Evolutionary conservation across 2,113 vertebrate species (phyloP).

Genomic region (Cacatua alba): DNA sequence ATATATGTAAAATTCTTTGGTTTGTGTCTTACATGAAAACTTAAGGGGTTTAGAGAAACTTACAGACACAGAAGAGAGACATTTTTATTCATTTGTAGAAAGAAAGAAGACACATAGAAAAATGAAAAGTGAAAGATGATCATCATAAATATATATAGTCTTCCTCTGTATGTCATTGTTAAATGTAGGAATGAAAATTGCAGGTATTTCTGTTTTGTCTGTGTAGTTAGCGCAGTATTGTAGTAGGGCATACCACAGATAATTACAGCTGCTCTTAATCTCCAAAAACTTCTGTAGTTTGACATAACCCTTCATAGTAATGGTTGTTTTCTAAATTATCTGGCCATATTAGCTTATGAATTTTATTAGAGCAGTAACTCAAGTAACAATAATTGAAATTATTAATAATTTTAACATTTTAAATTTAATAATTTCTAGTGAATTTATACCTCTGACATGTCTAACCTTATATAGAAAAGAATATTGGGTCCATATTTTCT

Average conservation of each 20-base stretch:
- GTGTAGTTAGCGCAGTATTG: background rate
- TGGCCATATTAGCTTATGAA: background rate
- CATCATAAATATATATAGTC: background rate
- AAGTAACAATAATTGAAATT: background rate
- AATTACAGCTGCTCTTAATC: background rate
- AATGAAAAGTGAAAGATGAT: background rate
- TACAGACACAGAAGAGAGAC: background rate
- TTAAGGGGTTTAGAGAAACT: background rate
- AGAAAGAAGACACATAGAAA: background rate
- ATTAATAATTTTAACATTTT: background rate
- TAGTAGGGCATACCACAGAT: background rate
- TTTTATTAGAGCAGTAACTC: background rate
- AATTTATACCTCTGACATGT: background rate
- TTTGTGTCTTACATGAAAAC: background rate
- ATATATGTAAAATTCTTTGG: background rate
- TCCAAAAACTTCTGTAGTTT: background rate
- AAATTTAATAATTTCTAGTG: background rate
- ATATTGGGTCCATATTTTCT: background rate
- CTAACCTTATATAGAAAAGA: background rate
- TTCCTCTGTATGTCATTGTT: background rate
- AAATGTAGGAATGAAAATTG: background rate
- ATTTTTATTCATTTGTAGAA: background rate
- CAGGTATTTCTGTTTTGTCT: background rate
- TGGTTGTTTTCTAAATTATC: background rate
- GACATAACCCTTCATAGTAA: background rate